A percentile compares a stretch with the other conserved stretches of the same genome.
phyloP scores from a whole-genome alignment of 2,113 vertebrate genomes.

The Notechis scutatus region DNA sequence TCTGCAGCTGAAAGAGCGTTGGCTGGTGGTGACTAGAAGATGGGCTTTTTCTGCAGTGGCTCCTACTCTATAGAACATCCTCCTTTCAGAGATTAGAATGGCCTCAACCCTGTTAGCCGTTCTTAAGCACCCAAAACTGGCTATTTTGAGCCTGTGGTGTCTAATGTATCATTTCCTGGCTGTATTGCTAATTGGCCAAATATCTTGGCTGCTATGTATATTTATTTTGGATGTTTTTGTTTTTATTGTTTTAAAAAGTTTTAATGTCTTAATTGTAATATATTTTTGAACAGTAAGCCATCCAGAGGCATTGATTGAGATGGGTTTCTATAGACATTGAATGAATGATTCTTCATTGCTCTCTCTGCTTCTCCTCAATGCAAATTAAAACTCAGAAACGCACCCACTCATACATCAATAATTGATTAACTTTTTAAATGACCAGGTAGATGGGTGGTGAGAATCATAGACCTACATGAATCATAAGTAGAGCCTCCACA shows the following conservation, averaged over 20 bases:
- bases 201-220: not conserved
- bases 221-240: not conserved
- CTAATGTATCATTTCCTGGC: not conserved
- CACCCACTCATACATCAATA: not conserved
- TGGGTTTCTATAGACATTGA: not conserved
- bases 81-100: not conserved
- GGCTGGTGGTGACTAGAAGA: not conserved
- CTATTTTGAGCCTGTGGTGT: not conserved
- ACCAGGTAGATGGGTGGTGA: not conserved
- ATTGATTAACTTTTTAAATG: not conserved
- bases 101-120: not conserved
- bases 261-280: not conserved
- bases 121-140: not conserved
- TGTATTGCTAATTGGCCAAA: not conserved
- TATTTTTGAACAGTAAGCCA: not conserved
- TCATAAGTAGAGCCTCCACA: not conserved
- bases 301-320: not conserved
- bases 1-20: not conserved
- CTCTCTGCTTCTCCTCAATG: not conserved
- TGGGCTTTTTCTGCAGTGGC: not conserved
- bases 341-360: not conserved
- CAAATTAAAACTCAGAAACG: not conserved
- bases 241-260: not conserved
- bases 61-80: not conserved
- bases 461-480: not conserved